Base-by-base conservation (phyloP, 2,797 vertebrate species). In the Sciaenops ocellatus region DNA sequence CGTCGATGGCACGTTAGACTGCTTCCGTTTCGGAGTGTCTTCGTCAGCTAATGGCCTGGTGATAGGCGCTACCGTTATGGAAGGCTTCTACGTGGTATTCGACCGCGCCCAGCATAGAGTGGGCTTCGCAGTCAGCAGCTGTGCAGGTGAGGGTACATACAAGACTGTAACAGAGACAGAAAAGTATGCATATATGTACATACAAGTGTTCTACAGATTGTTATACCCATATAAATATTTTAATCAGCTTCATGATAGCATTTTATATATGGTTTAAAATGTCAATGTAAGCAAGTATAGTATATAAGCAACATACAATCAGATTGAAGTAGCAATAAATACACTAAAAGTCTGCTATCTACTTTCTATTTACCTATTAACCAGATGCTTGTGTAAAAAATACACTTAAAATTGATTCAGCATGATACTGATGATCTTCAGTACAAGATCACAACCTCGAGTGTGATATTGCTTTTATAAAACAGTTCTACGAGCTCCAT, bases 11-110 rank as follows among this genome's bases (percentile, higher is more conserved):
- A 94, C 93, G 1, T 80, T 98, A 22, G 95, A 96, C 73, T 99
- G 98, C 89, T 99, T 96, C 83, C 94, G 98, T 2, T 99, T 99
- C 0, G 97, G 98, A 24, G 94, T 99, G 72, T 98, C 98, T 0
- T 94, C 97, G 0, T 99, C 98, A 1, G 80, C 94, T 0, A 97
- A 94, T 0, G 97, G 97, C 1, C 91, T 99, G 73, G 97, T 99
- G 83, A 97, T 99, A 0, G 98, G 98, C 1, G 98, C 98, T 17
- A 99, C 97, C 0, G 96, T 99, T 59, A 99, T 99, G 98, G 98
- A 99, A 87, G 98, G 98, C 30, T 99, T 99, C 93, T 98, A 98
- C 0, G 97, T 99, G 76, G 90, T 97, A 81, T 99, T 99, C 6
- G 98, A 99, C 93, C 96, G 97, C 16, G 95, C 92, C 22, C 96